Evolutionary conservation across 2,888 invertebrate species (phyloP).

Genomic region (Taphrorychus bicolor): DNA sequence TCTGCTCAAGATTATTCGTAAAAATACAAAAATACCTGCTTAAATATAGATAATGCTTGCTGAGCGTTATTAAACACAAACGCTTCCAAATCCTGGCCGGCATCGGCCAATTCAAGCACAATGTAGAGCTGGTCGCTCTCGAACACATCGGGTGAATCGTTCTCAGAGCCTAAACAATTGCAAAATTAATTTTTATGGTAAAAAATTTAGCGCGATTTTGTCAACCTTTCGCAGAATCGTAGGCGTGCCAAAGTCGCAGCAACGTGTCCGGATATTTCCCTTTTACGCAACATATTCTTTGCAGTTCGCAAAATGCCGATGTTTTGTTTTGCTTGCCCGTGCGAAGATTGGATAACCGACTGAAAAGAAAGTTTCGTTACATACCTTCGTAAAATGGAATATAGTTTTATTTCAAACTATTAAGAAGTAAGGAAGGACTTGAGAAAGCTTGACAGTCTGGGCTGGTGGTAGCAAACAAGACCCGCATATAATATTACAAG

Average conservation of each 20-base stretch:
- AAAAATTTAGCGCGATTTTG: not conserved
- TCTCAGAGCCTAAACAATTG: conserved; percentile 69
- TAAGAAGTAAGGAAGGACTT: not conserved
- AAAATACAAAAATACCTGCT: conserved; percentile 69
- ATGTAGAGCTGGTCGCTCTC: conserved; percentile 78
- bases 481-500: too few relatives aligned
- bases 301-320: conserved; percentile 74
- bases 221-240: conserved; percentile 22
- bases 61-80: conserved; percentile 76
- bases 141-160: conserved; percentile 82
- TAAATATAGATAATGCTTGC: conserved; percentile 74
- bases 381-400: not conserved
- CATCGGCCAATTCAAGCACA: conserved; percentile 83
- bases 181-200: conserved; percentile 6
- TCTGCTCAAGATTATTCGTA: too few relatives aligned
- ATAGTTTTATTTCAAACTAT: not conserved
- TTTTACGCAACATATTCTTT: conserved; percentile 67
- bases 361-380: conserved; percentile 50
- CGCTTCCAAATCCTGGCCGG: conserved; percentile 86
- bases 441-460: too few relatives aligned
- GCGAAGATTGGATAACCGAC: conserved; percentile 80
- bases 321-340: conserved; percentile 68
- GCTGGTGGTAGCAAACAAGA: too few relatives aligned
- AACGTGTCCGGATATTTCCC: conserved; percentile 34
- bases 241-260: conserved; percentile 29